phyloP scores from a whole-genome alignment of 2,888 invertebrate genomes.

The Gandaritis pyraliata region DNA sequence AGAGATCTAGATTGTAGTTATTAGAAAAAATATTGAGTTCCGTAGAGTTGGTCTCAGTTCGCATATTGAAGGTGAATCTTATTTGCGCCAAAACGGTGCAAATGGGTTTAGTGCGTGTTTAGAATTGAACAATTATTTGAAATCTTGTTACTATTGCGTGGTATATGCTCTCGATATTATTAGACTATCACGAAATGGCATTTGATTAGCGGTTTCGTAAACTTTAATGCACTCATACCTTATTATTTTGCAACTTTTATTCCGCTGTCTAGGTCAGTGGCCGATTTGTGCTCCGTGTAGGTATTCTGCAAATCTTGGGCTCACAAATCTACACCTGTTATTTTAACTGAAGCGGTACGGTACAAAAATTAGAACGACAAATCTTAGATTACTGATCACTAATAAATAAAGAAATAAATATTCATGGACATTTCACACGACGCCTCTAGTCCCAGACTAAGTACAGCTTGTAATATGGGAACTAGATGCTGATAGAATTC shows the following conservation, averaged over 20 bases:
- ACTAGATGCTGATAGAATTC: no score
- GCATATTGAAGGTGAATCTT: no score
- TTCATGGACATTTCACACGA: no score
- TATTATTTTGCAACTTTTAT: slow-evolving; percentile 23
- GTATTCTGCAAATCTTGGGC: no score
- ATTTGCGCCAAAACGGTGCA: no score
- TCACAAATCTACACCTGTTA: no score
- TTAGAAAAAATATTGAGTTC: neutral
- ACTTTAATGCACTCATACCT: slow-evolving; percentile 29
- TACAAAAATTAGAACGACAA: neutral
- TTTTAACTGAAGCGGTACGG: neutral
- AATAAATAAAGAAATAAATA: no score
- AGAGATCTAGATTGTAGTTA: neutral
- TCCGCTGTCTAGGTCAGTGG: slow-evolving; percentile 4
- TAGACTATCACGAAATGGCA: slow-evolving; percentile 20
- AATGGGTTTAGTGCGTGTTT: neutral
- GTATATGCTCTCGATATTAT: slow-evolving; percentile 6
- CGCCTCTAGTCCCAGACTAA: no score
- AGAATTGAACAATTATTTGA: neutral
- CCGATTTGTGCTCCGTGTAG: slow-evolving; percentile 7
- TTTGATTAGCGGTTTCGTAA: slow-evolving; percentile 25
- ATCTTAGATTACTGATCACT: neutral
- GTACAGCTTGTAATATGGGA: no score
- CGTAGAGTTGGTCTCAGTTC: no score
- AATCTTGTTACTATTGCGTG: neutral